Percentiles rank a stretch among this genome's conserved stretches.
phyloP scores from a whole-genome alignment of 2,113 vertebrate genomes.

The Prunella fulvescens region DNA sequence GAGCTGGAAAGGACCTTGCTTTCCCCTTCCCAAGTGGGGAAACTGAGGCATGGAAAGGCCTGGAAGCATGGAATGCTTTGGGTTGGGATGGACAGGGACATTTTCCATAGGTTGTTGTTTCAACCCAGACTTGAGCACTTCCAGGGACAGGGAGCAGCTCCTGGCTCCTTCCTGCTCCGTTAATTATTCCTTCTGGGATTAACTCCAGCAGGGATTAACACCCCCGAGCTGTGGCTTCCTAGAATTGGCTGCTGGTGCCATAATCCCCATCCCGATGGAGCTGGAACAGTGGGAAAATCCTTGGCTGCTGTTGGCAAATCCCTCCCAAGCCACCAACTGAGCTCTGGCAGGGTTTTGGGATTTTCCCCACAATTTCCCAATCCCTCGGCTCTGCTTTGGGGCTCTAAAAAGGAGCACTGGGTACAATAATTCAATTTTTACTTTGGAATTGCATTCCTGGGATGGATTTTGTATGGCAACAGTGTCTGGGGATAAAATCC shows the following conservation, averaged over 20 bases:
- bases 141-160: background rate
- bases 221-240: rapidly evolving
- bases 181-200: background rate
- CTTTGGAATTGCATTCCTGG: rapidly evolving
- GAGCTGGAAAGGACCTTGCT: background rate
- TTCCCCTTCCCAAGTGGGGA: background rate
- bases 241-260: background rate
- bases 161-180: background rate
- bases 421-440: background rate
- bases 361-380: background rate
- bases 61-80: background rate
- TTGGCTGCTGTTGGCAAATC: rapidly evolving
- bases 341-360: background rate
- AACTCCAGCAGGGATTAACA: background rate
- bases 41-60: background rate
- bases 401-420: background rate
- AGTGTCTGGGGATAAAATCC: background rate
- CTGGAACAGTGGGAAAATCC: rapidly evolving
- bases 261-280: background rate
- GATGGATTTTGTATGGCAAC: rapidly evolving
- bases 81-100: background rate
- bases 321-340: rapidly evolving
- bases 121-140: background rate
- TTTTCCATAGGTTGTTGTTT: rapidly evolving
- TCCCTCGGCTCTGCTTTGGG: rapidly evolving